Base-by-base conservation (phyloP, 2,113 vertebrate genomes). In the Neolamprologus devosi region DNA sequence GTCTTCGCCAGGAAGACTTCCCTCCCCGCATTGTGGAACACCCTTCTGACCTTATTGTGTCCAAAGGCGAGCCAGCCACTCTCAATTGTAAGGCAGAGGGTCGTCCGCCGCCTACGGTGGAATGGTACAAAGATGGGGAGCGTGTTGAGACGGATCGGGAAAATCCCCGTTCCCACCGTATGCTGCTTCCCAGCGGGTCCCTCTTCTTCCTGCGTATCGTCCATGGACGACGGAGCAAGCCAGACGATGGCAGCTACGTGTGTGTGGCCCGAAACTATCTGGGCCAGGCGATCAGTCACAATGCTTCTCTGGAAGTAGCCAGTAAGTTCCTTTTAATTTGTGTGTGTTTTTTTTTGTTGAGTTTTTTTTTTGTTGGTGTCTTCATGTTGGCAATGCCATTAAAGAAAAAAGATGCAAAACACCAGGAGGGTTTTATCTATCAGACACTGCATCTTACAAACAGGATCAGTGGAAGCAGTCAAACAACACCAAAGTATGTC, bases 231-330 rank as follows among this genome's bases (percentile, higher is more conserved):
- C 97, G 98, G 84, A 98, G 97, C 93, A 97, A 98, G 65, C 98
- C 98, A 0, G 98, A 99, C 4, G 98, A 99, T 16, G 98, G 98
- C 6, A 97, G 97, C 93, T 99, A 99, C 0, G 96, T 99, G 65
- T 99, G 98, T 2, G 97, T 99, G 89, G 98, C 98, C 5, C 96
- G 98, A 92, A 99, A 99, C 96, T 99, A 99, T 91, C 97, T 99
- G 4, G 98, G 98, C 63, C 98, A 99, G 88, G 98, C 98, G 1
- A 97, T 98, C 80, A 99, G 98, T 90, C 98, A 98, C 89, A 99
- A 99, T 8, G 98, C 98, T 1, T 99, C 98, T 4, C 96, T 99
- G 96, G 98, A 99, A 96, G 98, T 99, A 91, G 98, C 98, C 84
- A 98, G 98, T 99, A 97, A 99, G 98, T 98, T 30, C 33, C 9